Evolutionary conservation across 2,797 vertebrate genomes (phyloP).

Genomic region (Tapirus indicus): DNA sequence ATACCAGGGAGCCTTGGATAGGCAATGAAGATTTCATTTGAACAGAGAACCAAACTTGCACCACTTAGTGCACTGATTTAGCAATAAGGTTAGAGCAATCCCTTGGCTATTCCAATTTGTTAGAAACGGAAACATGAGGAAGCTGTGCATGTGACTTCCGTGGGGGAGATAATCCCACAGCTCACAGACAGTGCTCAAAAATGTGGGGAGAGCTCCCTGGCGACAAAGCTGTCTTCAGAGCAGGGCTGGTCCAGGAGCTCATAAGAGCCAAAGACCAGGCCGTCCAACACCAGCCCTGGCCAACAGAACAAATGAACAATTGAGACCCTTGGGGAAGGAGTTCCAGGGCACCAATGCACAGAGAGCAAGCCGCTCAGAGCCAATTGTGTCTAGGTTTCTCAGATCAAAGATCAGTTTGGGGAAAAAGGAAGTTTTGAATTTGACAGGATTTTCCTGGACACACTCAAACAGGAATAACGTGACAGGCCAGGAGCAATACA

Average conservation of each 20-base stretch:
- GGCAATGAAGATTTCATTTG: not conserved
- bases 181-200: not conserved
- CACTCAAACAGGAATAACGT: constrained; percentile 65
- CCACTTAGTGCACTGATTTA: not conserved
- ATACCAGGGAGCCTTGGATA: not conserved
- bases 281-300: not conserved
- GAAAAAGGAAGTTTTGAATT: constrained; percentile 71
- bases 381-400: not conserved
- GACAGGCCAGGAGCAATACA: constrained; percentile 49
- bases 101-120: not conserved
- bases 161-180: not conserved
- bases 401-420: constrained; percentile 61
- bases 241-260: not conserved
- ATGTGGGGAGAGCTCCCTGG: not conserved
- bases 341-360: not conserved
- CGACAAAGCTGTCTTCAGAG: not conserved
- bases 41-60: not conserved
- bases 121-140: not conserved
- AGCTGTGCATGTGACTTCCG: not conserved
- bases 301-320: not conserved
- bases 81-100: not conserved
- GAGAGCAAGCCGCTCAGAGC: fast-evolving
- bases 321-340: not conserved
- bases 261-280: not conserved
- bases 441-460: constrained; percentile 68